These are phyloP conservation scores for Pocillopora meandrina DNA, from an alignment of 92 coral and sea anemone genomes.

Conservation along the genomic window DNA sequence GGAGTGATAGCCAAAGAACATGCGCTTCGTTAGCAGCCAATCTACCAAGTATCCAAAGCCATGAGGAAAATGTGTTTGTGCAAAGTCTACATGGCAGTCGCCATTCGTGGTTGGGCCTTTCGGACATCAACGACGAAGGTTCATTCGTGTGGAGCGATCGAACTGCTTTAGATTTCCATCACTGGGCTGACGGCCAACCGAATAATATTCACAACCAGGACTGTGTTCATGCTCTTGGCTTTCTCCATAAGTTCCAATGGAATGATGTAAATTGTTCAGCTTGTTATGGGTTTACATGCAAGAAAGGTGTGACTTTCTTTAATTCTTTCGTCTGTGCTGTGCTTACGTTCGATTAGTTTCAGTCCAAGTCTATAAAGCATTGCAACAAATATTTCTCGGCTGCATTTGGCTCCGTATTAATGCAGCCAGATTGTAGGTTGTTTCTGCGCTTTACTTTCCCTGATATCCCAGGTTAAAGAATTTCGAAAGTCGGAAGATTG, in stretches of 20 bases:
- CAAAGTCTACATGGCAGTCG: background rate
- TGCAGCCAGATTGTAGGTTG: no score
- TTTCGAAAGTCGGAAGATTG: no score
- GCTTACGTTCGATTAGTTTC: no score
- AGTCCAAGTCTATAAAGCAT: no score
- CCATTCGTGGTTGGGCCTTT: background rate
- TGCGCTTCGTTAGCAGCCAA: background rate
- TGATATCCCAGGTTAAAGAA: no score
- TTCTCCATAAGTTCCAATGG: background rate
- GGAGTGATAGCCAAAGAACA: background rate
- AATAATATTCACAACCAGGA: background rate
- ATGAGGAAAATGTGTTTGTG: background rate
- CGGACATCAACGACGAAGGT: background rate
- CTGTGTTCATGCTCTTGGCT: conserved; percentile 3
- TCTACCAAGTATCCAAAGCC: background rate
- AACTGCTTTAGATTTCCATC: background rate
- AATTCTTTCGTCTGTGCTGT: no score
- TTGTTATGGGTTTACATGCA: background rate
- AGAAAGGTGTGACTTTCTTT: background rate
- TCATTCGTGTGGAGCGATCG: conserved; percentile 2
- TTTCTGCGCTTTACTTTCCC: no score
- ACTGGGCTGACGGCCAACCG: background rate
- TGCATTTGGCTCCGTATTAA: no score
- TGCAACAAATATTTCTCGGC: no score
- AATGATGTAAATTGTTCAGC: background rate